These are phyloP conservation scores for Coracopsis vasa DNA, from an alignment of 2,113 vertebrate genomes.

Conservation along the genomic window DNA sequence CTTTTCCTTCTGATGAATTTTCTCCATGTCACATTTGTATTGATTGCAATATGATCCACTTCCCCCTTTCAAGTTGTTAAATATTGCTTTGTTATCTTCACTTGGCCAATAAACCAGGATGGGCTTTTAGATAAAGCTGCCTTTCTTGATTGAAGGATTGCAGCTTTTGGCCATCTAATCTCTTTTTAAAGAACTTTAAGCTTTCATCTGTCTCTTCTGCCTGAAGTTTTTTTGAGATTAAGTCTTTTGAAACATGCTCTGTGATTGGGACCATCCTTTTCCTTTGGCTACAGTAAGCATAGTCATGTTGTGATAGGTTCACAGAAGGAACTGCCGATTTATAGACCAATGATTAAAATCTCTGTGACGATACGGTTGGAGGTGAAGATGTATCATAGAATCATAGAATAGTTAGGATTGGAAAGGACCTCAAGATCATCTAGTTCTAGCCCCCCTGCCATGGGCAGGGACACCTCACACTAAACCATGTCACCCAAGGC, in stretches of 20 bases:
- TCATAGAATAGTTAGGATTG: no score
- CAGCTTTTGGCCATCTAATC: constrained; percentile 11
- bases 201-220: not conserved
- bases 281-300: not conserved
- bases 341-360: not conserved
- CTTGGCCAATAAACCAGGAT: not conserved
- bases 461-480: no score
- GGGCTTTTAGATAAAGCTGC: constrained; percentile 35
- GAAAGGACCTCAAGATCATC: no score
- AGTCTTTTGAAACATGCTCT: not conserved
- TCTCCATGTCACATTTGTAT: constrained; percentile 4
- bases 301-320: not conserved
- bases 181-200: not conserved
- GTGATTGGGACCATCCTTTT: not conserved
- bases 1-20: constrained; percentile 12
- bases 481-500: no score
- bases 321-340: not conserved
- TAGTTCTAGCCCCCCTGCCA: no score
- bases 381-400: not conserved
- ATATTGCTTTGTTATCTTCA: not conserved
- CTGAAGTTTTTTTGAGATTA: not conserved
- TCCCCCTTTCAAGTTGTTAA: constrained; percentile 21
- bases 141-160: constrained; percentile 19
- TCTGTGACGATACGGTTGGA: not conserved
- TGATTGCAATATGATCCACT: not conserved